phyloP scores from a whole-genome alignment of 2,113 vertebrate species.

The Scophthalmus maximus region DNA sequence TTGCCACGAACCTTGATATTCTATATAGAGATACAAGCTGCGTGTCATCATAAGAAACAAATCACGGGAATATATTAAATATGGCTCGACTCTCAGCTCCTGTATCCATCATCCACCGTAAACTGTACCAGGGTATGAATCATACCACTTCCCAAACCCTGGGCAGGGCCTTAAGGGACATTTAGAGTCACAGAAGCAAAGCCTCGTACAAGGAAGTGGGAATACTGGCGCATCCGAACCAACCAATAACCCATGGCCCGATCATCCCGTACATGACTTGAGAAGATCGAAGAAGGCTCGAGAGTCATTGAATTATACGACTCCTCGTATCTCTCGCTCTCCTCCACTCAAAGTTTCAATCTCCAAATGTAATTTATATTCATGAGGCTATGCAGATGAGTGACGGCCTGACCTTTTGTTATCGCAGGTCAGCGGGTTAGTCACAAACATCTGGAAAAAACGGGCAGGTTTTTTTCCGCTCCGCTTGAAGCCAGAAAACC shows the following conservation, averaged over 20 bases:
- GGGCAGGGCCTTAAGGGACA: no score
- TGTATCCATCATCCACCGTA: no score
- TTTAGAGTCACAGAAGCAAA: background rate
- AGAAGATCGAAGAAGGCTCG: background rate
- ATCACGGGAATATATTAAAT: no score
- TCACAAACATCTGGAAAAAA: slow-evolving; percentile 6
- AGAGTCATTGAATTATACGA: background rate
- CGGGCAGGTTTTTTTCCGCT: background rate
- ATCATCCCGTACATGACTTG: background rate
- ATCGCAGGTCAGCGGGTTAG: slow-evolving; percentile 20
- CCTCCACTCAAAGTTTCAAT: slow-evolving; percentile 29
- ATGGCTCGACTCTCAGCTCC: no score
- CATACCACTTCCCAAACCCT: no score
- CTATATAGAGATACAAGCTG: background rate
- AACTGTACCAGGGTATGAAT: no score
- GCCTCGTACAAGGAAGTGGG: background rate
- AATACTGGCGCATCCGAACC: background rate
- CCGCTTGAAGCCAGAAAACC: background rate
- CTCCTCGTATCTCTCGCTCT: slow-evolving; percentile 1
- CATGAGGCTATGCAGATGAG: slow-evolving; percentile 47
- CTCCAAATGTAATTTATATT: slow-evolving; percentile 58
- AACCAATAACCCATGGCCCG: background rate
- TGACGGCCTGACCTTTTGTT: slow-evolving; percentile 28
- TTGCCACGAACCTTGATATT: background rate
- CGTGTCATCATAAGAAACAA: no score